Percentiles rank a stretch among this genome's conserved stretches.
Evolutionary conservation across 2,113 vertebrate genomes (phyloP).

Genomic region (Lycaon pictus): DNA sequence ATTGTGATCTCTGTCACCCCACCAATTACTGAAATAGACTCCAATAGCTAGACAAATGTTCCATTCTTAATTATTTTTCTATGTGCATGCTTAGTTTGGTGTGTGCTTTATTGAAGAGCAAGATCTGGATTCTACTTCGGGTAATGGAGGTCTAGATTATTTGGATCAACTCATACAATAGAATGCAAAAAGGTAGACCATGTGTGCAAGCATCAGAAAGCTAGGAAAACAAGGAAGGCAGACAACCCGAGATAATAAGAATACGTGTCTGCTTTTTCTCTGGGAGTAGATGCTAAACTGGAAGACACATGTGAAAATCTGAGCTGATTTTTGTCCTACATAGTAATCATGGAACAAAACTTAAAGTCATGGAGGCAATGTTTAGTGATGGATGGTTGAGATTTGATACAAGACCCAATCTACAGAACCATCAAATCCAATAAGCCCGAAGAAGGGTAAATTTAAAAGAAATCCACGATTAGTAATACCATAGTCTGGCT

Average conservation of each 20-base stretch:
- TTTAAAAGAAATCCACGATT: background rate
- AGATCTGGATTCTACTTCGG: background rate
- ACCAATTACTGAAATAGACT: background rate
- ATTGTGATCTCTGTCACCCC: background rate
- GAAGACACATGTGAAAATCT: background rate
- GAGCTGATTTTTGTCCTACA: background rate
- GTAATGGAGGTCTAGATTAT: background rate
- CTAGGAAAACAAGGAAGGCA: too few species aligned
- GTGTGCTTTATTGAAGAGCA: background rate
- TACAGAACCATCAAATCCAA: background rate
- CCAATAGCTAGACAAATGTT: background rate
- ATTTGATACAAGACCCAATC: background rate
- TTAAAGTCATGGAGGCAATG: background rate
- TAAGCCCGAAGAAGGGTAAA: background rate
- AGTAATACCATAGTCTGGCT: background rate
- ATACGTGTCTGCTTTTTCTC: fast-evolving
- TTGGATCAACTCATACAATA: too few species aligned
- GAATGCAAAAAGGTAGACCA: background rate
- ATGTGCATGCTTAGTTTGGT: background rate
- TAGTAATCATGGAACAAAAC: background rate
- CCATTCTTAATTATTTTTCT: background rate
- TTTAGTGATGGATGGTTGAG: background rate
- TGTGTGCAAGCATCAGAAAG: background rate
- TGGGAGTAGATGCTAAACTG: background rate
- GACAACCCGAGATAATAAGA: background rate